Evolutionary conservation across 2,888 invertebrate species (phyloP), one percentile per base, ranked within the genome.

Genomic region (Gastrophysa polygoni): DNA sequence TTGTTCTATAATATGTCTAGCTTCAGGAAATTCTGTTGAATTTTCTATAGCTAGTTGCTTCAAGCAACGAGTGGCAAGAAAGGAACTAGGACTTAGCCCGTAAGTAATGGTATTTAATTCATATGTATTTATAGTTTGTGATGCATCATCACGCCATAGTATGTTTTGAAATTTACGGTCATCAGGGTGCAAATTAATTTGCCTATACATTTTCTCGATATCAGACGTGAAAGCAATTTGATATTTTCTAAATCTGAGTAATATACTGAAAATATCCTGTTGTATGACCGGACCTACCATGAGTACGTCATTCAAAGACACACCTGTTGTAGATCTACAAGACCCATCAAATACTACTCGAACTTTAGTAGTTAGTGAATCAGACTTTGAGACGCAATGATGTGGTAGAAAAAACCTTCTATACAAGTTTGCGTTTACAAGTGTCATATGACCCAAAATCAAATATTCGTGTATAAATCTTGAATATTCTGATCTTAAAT

Each of bases 161-260:
- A 68, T 71, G 43, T 57, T 34, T 54, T 69, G 71, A 57, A 57
- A 68, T 24, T 56, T 51, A 29, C 66, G 20, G 21, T 71, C 46
- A 21, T 64, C 51, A 1, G 48, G 44, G 17, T 57, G 34, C n/a
- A 71, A 44, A 17, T 54, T 51, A 18, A 71, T 61, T 59, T 67
- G 68, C 24, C 71, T 16, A 57, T 66, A 71, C 70, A 71, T 68
- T 65, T 71, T 69, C 38, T 32, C 24, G 32, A 70, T 66, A 21
- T 68, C 71, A 8, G 64, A 68, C 1, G 63, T 50, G 14, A 69
- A 24, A 8, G 64, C 64, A 51, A 47, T 57, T 49, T 57, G 18
- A 62, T 68, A 55, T 18, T 38, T 63, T 16, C 67, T 47, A 58
- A 71, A 70, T 24, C 67, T 7, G 1, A 61, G 10, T 17, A 68